phyloP scores from a whole-genome alignment of 1,140 invertebrate species.

The Saccostrea cuccullata region DNA sequence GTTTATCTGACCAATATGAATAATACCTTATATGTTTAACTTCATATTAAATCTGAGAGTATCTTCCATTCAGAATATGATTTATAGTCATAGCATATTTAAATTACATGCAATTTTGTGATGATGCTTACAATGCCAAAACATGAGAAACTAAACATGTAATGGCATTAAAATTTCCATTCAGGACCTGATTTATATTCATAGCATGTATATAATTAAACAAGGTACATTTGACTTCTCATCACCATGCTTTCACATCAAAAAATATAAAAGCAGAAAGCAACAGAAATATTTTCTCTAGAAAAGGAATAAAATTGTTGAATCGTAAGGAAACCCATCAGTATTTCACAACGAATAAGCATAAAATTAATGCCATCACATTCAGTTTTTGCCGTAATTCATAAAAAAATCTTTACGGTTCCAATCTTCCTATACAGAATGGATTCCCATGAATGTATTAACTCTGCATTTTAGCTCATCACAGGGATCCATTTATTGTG shows the following conservation, averaged over 20 bases:
- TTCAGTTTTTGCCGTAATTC: not conserved
- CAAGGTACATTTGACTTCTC: conserved; percentile 4
- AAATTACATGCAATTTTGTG: not conserved
- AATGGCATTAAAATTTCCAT: conserved; percentile 8
- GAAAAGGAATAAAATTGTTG: not conserved
- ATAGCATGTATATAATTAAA: not conserved
- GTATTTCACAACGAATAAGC: conserved; percentile 17
- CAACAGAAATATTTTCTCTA: not conserved
- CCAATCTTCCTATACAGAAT: conserved; percentile 1
- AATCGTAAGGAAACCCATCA: not conserved
- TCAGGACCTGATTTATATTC: not conserved
- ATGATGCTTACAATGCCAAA: not conserved
- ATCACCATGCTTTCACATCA: not conserved
- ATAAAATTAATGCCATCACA: conserved; percentile 29
- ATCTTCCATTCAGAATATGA: no score
- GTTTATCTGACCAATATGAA: no score
- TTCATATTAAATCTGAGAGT: no score
- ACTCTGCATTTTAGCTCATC: not conserved
- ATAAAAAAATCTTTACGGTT: not conserved
- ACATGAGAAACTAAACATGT: not conserved
- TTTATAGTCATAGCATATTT: not conserved
- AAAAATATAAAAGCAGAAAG: not conserved
- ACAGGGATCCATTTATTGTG: not conserved
- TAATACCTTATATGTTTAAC: no score
- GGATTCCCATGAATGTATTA: not conserved